Conservation (phyloP, 2,797 vertebrate genomes). For the Enteromius treurensis region DNA sequence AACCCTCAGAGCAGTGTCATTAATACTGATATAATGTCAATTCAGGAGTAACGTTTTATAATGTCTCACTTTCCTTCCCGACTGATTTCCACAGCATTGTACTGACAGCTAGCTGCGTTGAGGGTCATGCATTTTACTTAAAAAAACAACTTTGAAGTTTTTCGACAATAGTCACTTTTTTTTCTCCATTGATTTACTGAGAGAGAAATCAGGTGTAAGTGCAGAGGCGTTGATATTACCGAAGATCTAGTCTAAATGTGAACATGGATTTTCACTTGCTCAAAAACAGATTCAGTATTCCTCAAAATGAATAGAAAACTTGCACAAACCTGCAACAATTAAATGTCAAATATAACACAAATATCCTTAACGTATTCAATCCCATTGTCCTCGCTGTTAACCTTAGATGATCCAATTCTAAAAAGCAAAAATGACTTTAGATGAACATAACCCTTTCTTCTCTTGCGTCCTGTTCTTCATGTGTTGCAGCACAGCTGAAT, state of each 20-base stretch:
- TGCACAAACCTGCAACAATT: neutral
- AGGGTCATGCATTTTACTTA: neutral
- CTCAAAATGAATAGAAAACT: neutral
- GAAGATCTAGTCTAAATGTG: neutral
- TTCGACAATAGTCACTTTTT: neutral
- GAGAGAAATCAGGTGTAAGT: neutral
- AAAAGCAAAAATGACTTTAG: neutral
- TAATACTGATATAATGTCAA: neutral
- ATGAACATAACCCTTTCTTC: neutral
- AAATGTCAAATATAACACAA: neutral
- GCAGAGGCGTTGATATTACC: neutral
- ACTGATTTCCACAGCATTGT: neutral
- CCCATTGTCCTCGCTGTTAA: neutral
- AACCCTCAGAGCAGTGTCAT: constrained; percentile 11
- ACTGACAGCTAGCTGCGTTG: neutral
- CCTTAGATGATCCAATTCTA: neutral
- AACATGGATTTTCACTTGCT: neutral
- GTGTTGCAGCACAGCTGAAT: neutral
- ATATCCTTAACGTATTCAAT: neutral
- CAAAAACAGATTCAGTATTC: neutral
- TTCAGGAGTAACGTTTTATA: neutral
- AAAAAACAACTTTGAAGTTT: too few relatives aligned
- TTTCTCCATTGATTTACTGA: neutral
- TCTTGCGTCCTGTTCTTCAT: neutral
- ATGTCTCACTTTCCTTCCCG: neutral